phyloP scores from a whole-genome alignment of 2,113 vertebrate genomes.

The Heterotis niloticus region DNA sequence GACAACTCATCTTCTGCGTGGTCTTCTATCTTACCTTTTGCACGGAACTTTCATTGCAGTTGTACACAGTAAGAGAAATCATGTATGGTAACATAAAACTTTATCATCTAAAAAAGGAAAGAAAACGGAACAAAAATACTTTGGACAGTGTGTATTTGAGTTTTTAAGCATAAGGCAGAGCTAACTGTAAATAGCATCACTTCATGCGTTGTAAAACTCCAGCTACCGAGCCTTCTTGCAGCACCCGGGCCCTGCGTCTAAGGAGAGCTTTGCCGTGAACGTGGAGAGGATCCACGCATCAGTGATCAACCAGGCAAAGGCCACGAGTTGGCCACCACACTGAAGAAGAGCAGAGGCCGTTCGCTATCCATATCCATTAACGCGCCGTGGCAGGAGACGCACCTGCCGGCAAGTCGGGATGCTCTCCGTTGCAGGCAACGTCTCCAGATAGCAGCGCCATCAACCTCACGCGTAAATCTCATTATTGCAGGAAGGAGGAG shows the following conservation, averaged over 20 bases:
- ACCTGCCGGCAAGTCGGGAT: not conserved
- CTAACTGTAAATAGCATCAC: conserved; percentile 94
- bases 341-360: not conserved
- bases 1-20: not conserved
- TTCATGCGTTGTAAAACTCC: conserved; percentile 84
- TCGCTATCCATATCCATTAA: not conserved
- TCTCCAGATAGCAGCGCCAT: conserved; percentile 23
- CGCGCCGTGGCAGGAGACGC: not conserved
- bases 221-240: conserved; percentile 86
- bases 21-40: conserved; percentile 60
- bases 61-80: conserved; percentile 80
- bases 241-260: conserved; percentile 53
- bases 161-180: conserved; percentile 81
- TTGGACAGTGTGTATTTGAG: conserved; percentile 80
- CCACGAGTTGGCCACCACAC: not conserved
- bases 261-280: too few relatives aligned
- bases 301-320: conserved; percentile 3
- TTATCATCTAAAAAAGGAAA: conserved; percentile 58
- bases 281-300: not conserved
- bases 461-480: conserved; percentile 36
- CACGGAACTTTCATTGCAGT: conserved; percentile 83
- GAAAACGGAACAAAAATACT: conserved; percentile 48
- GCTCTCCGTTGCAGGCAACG: not conserved
- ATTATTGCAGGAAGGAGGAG: conserved; percentile 50
- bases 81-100: conserved; percentile 79